These are phyloP conservation scores for Melikaiella ostensackeni DNA, from an alignment of 2,888 invertebrate species.

Conservation along the genomic window DNA sequence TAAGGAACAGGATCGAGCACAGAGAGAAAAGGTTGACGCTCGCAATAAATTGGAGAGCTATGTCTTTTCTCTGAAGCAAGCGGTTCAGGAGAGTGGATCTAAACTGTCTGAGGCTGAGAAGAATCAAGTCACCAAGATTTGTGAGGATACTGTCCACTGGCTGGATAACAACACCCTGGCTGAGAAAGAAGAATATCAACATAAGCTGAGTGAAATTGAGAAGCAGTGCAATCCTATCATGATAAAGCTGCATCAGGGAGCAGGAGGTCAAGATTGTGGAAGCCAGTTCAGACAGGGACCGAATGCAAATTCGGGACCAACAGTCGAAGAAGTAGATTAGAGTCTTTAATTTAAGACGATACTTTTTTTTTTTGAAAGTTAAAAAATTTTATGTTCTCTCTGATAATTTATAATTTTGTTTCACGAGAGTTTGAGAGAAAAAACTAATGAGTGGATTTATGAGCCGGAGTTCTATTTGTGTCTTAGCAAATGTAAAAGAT, in stretches of 20 bases:
- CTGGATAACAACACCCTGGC: conserved; percentile 83
- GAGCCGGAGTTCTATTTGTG: neutral
- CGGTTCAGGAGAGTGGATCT: conserved; percentile 82
- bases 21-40: conserved; percentile 83
- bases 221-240: conserved; percentile 80
- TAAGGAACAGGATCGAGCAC: conserved; percentile 85
- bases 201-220: conserved; percentile 80
- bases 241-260: conserved; percentile 79
- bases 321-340: conserved; percentile 86
- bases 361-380: neutral
- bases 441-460: too few relatives aligned
- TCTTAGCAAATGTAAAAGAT: neutral
- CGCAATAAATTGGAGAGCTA: conserved; percentile 87
- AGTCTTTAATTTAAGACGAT: neutral
- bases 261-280: conserved; percentile 67
- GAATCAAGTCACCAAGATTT: conserved; percentile 78
- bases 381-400: neutral
- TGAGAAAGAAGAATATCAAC: conserved; percentile 84
- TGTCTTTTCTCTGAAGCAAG: conserved; percentile 84
- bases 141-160: conserved; percentile 83
- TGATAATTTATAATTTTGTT: neutral
- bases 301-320: conserved; percentile 79
- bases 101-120: conserved; percentile 84
- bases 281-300: conserved; percentile 64
- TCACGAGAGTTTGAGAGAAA: too few relatives aligned